Base-by-base conservation (phyloP, 2,888 invertebrate genomes). In the Orgyia antiqua region DNA sequence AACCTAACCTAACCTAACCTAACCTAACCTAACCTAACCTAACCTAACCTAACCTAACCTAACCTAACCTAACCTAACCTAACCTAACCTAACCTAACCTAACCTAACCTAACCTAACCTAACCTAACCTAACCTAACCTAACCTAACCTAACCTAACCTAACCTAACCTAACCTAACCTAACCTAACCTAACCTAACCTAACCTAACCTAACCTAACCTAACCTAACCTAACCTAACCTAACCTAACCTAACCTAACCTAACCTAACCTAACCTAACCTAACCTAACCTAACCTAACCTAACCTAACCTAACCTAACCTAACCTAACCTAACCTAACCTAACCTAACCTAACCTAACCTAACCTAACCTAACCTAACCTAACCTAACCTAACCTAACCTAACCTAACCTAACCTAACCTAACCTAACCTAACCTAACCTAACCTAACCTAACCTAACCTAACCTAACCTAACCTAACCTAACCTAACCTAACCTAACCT, bases 1-100 rank as follows among this genome's bases (percentile, higher is more conserved):
- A 42, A 42, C 41, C 41, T 42, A 42, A 42, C 41, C 41, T 42
- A 41, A 42, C 41, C 40, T 39, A 41, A 41, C 41, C 41, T 41
- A 41, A 41, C 41, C 41, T 41, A 41, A 41, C 40, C 40, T 41
- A 41, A 41, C 40, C 39, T 39, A 38, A 39, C 39, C 39, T 39
- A 39, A 39, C 34, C 34, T 34, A 39, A 34, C 34, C 34, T 34
- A 39, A 34, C 34, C 32, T 37, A 34, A 34, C 34, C 35, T 39
- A 35, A 39, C 39, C 35, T 35, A 39, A 35, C 35, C 35, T 35
- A 35, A 32, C 36, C 29, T 34, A 29, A 36, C 31, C 36, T 36
- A 31, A 36, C 31, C 31, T 36, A 35, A 31, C 35, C 29, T 32
- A 31, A 31, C 39, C 29, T 36, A 31, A 32, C 31, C 33, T 34